phyloP scores from a whole-genome alignment of 1,140 invertebrate species.

The Bicyclus anynana region DNA sequence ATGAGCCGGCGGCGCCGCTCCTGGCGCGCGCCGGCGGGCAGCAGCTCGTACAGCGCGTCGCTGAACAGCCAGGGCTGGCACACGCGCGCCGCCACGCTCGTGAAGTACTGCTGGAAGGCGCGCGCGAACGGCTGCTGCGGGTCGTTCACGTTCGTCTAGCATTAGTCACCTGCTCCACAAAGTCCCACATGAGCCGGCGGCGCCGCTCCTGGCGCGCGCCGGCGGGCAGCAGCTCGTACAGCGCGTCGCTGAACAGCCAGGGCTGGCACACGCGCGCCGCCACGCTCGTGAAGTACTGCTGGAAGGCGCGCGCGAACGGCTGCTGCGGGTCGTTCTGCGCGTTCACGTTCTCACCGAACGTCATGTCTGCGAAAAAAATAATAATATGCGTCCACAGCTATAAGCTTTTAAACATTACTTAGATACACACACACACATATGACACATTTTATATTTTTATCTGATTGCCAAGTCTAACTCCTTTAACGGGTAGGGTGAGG shows the following conservation, averaged over 20 bases:
- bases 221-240: conserved; percentile 5
- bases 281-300: not conserved
- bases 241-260: conserved; percentile 13
- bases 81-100: too few species aligned
- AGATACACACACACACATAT: too few species aligned
- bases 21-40: not conserved
- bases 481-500: too few species aligned
- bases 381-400: too few species aligned
- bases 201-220: not conserved
- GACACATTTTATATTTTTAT: too few species aligned
- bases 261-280: conserved; percentile 15
- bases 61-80: too few species aligned
- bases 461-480: too few species aligned
- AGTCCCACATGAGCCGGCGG: not conserved
- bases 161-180: not conserved
- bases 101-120: too few species aligned
- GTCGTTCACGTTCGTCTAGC: too few species aligned
- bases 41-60: conserved; percentile 8
- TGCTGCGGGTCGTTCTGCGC: not conserved
- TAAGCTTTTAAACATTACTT: too few species aligned
- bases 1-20: not conserved
- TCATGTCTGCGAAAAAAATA: not conserved
- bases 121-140: too few species aligned
- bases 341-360: not conserved
- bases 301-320: not conserved